Base-by-base conservation (phyloP, 2,797 vertebrate species). In the Channallabes apus region DNA sequence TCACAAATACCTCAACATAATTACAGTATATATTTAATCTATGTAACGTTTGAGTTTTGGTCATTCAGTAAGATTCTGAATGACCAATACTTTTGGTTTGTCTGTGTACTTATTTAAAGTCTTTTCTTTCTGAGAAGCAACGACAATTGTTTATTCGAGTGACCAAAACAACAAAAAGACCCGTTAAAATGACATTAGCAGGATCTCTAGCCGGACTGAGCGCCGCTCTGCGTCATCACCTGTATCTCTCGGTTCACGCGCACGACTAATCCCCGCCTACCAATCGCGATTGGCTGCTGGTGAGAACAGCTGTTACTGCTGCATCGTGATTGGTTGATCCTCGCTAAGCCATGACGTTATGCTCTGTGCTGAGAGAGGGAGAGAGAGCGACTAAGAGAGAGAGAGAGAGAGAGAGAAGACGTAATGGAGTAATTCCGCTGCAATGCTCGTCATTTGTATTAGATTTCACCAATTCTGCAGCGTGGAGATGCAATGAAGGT, bases 401-500 rank as follows among this genome's bases (percentile, higher is more conserved):
- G 59, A 64, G 76, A 78, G 76, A 61, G 29, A 62, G n/a, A 67
- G 92, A 93, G 91, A 90, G 94, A 94, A 94, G 93, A 95, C 95
- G 94, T 95, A 93, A 95, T 94, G 94, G 93, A 95, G 93, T 94
- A 94, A 93, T 91, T 92, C 91, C 89, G 88, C 92, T 91, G 93
- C 93, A 69, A 96, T 95, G 95, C 90, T 93, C 92, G 90, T 91
- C 92, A 90, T 91, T 84, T 90, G 91, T 88, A 90, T 91, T 91
- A 90, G 91, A 91, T 93, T 94, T 93, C 65, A 56, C 51, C 80
- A 82, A 82, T 82, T 69, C 65, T 92, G 92, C 90, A 65, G 85
- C 87, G 92, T 76, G 91, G 91, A 94, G 92, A 92, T 89, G 91
- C 90, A 91, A 96, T 96, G 95, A 96, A 95, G 95, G 95, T 96